Percentiles rank a stretch among this genome's conserved stretches.
Evolutionary conservation across 92 coral and sea anemone genomes (phyloP).

Genomic region (Meandrina meandrites): DNA sequence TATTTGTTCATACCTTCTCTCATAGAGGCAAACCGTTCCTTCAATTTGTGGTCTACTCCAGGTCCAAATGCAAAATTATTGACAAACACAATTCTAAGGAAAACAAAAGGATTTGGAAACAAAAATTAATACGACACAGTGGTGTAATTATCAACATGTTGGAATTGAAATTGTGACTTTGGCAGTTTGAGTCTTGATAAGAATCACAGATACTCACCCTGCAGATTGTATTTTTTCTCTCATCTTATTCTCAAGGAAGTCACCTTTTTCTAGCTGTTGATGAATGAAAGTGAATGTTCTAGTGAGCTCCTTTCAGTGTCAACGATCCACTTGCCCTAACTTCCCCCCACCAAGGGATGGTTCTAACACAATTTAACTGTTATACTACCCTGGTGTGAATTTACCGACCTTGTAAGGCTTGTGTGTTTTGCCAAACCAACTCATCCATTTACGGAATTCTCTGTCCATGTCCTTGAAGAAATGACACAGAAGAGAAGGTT

Average conservation of each 20-base stretch:
- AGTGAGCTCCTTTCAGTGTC: neutral
- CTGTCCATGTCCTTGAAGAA: conserved; percentile 85
- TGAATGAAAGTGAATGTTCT: neutral
- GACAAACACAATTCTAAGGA: conserved; percentile 86
- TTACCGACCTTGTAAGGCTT: conserved; percentile 79
- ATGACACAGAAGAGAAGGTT: neutral
- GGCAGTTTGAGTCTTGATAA: too few species aligned
- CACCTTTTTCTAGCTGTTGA: conserved; percentile 86
- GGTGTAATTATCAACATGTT: neutral
- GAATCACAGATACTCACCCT: conserved; percentile 72
- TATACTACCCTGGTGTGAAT: too few species aligned
- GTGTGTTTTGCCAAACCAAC: conserved; percentile 93
- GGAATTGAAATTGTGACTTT: too few species aligned
- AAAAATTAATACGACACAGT: neutral
- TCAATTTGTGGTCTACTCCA: conserved; percentile 88
- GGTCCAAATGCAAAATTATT: conserved; percentile 99
- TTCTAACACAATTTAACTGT: too few species aligned
- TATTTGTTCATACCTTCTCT: conserved; percentile 72
- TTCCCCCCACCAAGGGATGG: too few species aligned
- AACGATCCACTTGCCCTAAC: too few species aligned
- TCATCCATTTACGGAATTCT: conserved; percentile 84
- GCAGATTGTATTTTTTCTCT: conserved; percentile 78
- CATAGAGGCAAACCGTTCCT: conserved; percentile 87
- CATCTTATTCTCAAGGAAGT: conserved; percentile 72
- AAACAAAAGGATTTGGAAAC: neutral